Evolutionary conservation across 2,113 vertebrate species (phyloP), one percentile per base, ranked within the genome.

Genomic region (Chrysemys picta): DNA sequence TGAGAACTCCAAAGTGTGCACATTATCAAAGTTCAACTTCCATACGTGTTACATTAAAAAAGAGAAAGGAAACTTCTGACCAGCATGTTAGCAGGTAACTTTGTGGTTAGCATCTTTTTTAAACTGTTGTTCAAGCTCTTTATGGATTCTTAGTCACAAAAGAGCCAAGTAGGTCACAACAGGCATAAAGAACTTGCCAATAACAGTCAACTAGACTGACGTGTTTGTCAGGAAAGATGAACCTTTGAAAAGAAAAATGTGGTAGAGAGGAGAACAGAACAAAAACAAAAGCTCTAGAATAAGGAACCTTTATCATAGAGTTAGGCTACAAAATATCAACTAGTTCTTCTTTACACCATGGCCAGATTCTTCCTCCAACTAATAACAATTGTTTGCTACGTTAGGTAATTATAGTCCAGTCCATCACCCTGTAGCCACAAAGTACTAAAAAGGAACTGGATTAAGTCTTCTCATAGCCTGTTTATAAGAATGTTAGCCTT

Each of bases 151-250:
- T 69, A 85, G 45, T 56, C 80, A 85, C 62, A 85, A 65, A 35
- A 95, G 54, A 90, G 80, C 19, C 53, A 91, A 89, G 79, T 8
- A 86, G 62, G 52, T 94, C 75, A 82, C 85, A 89, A 85, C 19
- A 93, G 84, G 42, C 78, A 94, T 38, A 93, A 89, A 84, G 76
- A 78, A 31, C 38, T 82, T 91, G 45, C 53, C 82, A 94, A 62
- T 45, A 93, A 85, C 2, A 87, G 53, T 76, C 31, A 92, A 31
- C 21, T n/a, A 81, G 57, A 79, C 25, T 50, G 65, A 80, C 2
- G 2, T 22, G 78, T 27, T 62, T 89, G 22, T 57, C 91, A 87
- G 84, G 45, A 83, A 95, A 93, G 92, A 50, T 53, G 82, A 93
- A 89, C 82, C 7, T 1, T 0, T 91, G 53, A 83, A 13, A 6